Base-by-base conservation (phyloP, 2,113 vertebrate species). In the Oncorhynchus gorbuscha region DNA sequence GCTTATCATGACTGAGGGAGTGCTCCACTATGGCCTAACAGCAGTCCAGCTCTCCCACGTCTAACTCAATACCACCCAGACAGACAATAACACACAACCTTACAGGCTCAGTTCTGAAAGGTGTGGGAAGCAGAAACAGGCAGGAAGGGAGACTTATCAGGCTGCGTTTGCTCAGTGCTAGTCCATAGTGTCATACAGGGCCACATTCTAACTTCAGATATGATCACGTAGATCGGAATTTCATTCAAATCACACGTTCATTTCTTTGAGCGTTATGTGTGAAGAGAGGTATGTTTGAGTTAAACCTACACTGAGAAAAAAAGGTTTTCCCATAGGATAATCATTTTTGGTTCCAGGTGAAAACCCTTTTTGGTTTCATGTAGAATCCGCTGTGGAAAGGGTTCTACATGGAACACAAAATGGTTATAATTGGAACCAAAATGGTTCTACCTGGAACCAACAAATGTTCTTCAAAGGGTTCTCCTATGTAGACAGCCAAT, bases 21-120 rank as follows among this genome's bases (percentile, higher is more conserved):
- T 6, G 62, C 78, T 61, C 55, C 39, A 45, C n/a, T 1, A 20
- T 58, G 8, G 39, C 49, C 13, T 24, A 67, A 18, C 20, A 0
- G 2, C 48, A 55, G 39, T 45, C 39, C 39, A 45, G 66, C 67
- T 79, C 76, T 80, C 76, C 73, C 69, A 76, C 75, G 66, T 61
- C 22, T 22, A 82, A 26, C 62, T 83, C 65, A 81, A 80, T 80
- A 73, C 7, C 49, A 61, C 70, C 49, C 75, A 76, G 61, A 35
- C 76, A 22, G 64, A 67, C 73, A 84, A 85, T 55, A 85, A 68
- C 68, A 78, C 3, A 4, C 71, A 70, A 81, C 81, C 81, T 45
- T 45, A 82, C 22, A 6, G 14, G 20, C 39, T 76, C 13, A 79
- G 64, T 69, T 68, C 26, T 30, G 51, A 20, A 24, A 61, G 13